Conservation (phyloP, 2,113 vertebrate genomes). For the Heloderma charlesbogerti region DNA sequence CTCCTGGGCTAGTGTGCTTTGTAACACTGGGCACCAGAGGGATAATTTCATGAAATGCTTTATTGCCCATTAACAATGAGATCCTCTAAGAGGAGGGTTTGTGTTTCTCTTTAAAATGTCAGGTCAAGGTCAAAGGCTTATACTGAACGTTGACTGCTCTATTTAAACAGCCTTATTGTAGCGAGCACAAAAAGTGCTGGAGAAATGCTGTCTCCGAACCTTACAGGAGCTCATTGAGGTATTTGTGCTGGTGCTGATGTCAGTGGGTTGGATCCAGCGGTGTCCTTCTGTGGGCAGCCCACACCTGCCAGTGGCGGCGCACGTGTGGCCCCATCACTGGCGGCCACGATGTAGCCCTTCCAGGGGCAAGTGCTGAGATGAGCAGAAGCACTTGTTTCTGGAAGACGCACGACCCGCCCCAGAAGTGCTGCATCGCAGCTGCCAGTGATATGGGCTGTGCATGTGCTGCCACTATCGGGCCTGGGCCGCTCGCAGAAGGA, state of each 20-base stretch:
- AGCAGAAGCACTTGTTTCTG: too few relatives aligned
- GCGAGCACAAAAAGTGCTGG: background rate
- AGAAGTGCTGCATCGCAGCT: too few relatives aligned
- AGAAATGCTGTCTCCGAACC: background rate
- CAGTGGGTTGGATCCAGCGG: too few relatives aligned
- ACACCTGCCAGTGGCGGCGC: too few relatives aligned
- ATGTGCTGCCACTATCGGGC: too few relatives aligned
- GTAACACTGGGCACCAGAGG: background rate
- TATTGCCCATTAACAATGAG: slow-evolving; percentile 48
- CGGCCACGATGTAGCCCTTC: too few relatives aligned
- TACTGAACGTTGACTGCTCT: background rate
- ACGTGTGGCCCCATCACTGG: too few relatives aligned
- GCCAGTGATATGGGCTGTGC: too few relatives aligned
- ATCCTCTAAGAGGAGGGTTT: slow-evolving; percentile 27
- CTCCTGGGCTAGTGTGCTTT: background rate
- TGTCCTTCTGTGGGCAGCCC: too few relatives aligned
- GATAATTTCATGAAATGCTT: slow-evolving; percentile 14
- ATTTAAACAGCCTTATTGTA: background rate
- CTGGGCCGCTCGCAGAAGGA: too few relatives aligned
- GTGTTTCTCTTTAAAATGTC: background rate
- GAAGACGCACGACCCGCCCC: too few relatives aligned
- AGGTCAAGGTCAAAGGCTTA: slow-evolving; percentile 8
- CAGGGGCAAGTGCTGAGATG: too few relatives aligned
- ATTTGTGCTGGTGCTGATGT: background rate
- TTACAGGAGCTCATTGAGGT: background rate